Percentiles rank a stretch among this genome's conserved stretches.
Evolutionary conservation across 2,888 invertebrate genomes (phyloP).

Genomic region (Drosophila subsilvestris): DNA sequence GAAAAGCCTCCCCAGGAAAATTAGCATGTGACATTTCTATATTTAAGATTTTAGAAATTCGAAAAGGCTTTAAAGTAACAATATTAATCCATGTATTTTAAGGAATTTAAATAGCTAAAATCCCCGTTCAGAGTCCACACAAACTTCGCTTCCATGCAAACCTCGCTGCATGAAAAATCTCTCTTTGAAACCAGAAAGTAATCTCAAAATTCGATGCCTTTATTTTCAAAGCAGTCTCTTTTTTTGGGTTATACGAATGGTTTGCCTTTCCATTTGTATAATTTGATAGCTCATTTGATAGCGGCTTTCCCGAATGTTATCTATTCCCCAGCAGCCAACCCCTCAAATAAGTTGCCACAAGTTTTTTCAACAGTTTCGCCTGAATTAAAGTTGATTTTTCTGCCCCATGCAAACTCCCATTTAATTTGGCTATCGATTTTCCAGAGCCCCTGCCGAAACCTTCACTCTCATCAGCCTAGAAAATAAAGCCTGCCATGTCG

Average conservation of each 20-base stretch:
- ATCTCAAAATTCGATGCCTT: no score
- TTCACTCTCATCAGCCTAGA: not conserved
- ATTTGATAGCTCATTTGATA: not conserved
- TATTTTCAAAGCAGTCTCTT: no score
- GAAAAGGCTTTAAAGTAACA: no score
- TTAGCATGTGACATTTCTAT: constrained; percentile 10
- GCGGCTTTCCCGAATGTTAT: not conserved
- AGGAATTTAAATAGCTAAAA: no score
- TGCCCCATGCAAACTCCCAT: constrained; percentile 31
- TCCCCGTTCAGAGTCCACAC: no score
- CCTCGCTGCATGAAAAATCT: no score
- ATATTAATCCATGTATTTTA: no score
- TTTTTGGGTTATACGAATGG: no score
- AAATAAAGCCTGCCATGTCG: constrained; percentile 10
- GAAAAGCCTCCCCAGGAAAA: not conserved
- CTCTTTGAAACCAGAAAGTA: no score
- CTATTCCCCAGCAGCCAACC: no score
- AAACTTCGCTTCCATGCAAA: no score
- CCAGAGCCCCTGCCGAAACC: constrained; percentile 4
- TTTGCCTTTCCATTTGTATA: not conserved
- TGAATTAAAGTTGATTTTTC: constrained; percentile 18
- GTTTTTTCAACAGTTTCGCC: not conserved
- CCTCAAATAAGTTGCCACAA: not conserved
- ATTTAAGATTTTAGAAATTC: no score
- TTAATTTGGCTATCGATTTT: constrained; percentile 55